phyloP scores from a whole-genome alignment of 2,888 invertebrate genomes.

The Harpalus rufipes region DNA sequence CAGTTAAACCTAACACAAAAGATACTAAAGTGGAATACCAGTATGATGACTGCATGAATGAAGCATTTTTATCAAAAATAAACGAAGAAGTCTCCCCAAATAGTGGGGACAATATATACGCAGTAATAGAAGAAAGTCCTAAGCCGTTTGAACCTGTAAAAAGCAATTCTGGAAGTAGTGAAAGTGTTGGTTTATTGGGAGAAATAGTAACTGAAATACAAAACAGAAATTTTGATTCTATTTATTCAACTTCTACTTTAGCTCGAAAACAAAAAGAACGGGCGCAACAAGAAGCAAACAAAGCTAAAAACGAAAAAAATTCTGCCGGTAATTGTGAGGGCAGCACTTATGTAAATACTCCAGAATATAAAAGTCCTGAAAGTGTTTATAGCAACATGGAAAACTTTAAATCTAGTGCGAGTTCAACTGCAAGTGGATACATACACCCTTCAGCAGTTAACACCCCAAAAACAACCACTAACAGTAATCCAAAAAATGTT shows the following conservation, averaged over 20 bases:
- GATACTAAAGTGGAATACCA: slow-evolving; percentile 77
- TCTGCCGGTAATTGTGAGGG: slow-evolving; percentile 71
- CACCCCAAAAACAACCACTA: slow-evolving; percentile 77
- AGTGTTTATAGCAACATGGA: slow-evolving; percentile 83
- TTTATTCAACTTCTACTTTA: slow-evolving; percentile 89
- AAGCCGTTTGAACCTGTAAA: slow-evolving; percentile 75
- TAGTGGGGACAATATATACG: slow-evolving; percentile 88
- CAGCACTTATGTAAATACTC: slow-evolving; percentile 82
- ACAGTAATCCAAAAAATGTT: slow-evolving; percentile 69
- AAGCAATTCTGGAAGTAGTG: slow-evolving; percentile 80
- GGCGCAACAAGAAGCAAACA: slow-evolving; percentile 73
- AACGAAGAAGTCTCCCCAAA: slow-evolving; percentile 81
- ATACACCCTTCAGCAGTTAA: slow-evolving; percentile 86
- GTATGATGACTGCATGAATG: slow-evolving; percentile 90
- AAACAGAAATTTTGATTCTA: slow-evolving; percentile 90
- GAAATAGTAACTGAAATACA: slow-evolving; percentile 94
- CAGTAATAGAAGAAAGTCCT: slow-evolving; percentile 90
- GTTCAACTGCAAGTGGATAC: slow-evolving; percentile 86
- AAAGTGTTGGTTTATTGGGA: slow-evolving; percentile 88
- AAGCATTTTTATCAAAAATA: slow-evolving; percentile 82
- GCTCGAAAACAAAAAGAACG: slow-evolving; percentile 81
- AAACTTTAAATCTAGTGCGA: slow-evolving; percentile 79
- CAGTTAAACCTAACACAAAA: slow-evolving; percentile 70
- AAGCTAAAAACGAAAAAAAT: slow-evolving; percentile 73
- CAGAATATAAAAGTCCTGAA: slow-evolving; percentile 80